Evolutionary conservation across 2,797 vertebrate genomes (phyloP), one percentile per base, ranked within the genome.

Genomic region (Euthynnus affinis): DNA sequence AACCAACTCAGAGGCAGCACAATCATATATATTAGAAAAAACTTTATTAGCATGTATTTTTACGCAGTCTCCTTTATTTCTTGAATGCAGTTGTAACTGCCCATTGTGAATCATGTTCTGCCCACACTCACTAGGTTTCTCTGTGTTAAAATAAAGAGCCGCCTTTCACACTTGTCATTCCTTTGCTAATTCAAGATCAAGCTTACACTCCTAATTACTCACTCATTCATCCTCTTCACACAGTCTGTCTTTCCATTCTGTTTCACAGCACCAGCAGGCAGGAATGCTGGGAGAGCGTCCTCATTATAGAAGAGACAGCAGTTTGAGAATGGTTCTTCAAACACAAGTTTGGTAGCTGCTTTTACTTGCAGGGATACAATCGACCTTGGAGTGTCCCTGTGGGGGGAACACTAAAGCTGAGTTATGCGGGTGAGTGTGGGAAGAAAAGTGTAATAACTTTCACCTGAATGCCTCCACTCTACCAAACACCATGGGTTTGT

Each of bases 401-500:
- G 79, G 84, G 84, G 82, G 68, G 77, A 81, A 86, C 85, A 80
- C 84, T 88, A 88, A 86, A 88, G 89, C 90, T 71, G 87, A 91
- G 89, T 89, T 90, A 91, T 87, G 89, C 61, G 60, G 75, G 84
- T 70, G 90, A 93, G 89, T 93, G 92, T 94, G 93, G 92, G 90
- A 93, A 93, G 92, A 93, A 92, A 92, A 92, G 92, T 91, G 88
- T 89, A 92, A 92, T 93, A 90, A 92, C 88, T 93, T 93, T 91
- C 92, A 92, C 92, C 91, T 93, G 92, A 94, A 93, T 93, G 92
- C 78, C 79, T 90, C 92, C 93, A 92, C 92, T 93, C 87, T 83
- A 80, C 84, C 79, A 67, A 88, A 90, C 88, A 89, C 87, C 87
- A 85, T 76, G 87, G 88, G 90, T 91, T 90, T 92, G 91, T 94